Percentiles rank a stretch among this genome's conserved stretches.
phyloP scores from a whole-genome alignment of 1,140 invertebrate genomes.

The Drosophila cardini region DNA sequence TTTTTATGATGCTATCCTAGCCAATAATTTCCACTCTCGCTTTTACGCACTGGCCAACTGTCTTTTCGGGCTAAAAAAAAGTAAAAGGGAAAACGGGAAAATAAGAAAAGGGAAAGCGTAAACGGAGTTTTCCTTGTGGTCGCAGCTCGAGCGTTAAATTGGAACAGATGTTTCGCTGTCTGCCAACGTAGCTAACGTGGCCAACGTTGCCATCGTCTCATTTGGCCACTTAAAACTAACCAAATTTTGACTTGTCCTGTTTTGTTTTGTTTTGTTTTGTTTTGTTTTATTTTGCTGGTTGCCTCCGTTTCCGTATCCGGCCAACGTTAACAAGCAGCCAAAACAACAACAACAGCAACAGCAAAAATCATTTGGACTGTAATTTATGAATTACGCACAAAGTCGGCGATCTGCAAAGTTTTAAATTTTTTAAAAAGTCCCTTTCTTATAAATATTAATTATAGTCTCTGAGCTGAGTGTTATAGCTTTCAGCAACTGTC shows the following conservation, averaged over 20 bases:
- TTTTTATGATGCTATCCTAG: constrained; percentile 23
- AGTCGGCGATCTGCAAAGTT: constrained; percentile 9
- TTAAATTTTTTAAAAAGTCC: constrained; percentile 36
- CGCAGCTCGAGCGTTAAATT: constrained; percentile 65
- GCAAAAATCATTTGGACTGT: constrained; percentile 47
- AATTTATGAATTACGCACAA: constrained; percentile 65
- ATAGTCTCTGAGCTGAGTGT: constrained; percentile 19
- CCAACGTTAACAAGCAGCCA: constrained; percentile 39
- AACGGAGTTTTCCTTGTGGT: constrained; percentile 32
- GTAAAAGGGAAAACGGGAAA: too few relatives aligned
- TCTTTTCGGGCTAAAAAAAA: constrained; percentile 1
- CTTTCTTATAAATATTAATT: constrained; percentile 46
- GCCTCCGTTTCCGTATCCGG: constrained; percentile 59
- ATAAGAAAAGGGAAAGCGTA: neutral
- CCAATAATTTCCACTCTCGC: neutral
- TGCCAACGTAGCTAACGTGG: neutral
- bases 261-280: constrained; percentile 19
- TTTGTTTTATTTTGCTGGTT: constrained; percentile 7
- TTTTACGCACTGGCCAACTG: neutral
- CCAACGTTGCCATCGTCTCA: constrained; percentile 35
- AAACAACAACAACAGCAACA: constrained; percentile 47
- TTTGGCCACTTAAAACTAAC: constrained; percentile 71
- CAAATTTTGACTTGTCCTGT: constrained; percentile 53
- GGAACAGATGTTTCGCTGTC: constrained; percentile 60
- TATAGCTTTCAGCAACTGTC: constrained; percentile 35